A percentile compares a stretch with the other conserved stretches of the same genome.
phyloP scores from a whole-genome alignment of 2,888 invertebrate species.

The Incurvaria masculella region DNA sequence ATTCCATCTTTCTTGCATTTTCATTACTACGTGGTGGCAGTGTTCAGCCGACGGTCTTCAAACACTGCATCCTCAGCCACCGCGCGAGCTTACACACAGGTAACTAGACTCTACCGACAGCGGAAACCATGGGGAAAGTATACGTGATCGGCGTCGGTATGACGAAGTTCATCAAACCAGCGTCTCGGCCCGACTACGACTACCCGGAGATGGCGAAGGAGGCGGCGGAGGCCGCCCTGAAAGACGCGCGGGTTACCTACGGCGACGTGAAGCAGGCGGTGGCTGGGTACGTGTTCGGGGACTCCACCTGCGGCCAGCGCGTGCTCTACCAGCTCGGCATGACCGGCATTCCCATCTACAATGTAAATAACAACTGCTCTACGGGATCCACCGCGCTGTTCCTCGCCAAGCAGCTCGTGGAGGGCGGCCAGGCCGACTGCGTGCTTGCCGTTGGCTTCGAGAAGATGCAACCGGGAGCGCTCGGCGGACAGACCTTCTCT shows the following conservation, averaged over 20 bases:
- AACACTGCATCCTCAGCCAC: slow-evolving; percentile 24
- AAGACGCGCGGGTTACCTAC: slow-evolving; percentile 77
- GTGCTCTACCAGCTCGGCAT: slow-evolving; percentile 92
- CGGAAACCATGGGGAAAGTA: slow-evolving; percentile 47
- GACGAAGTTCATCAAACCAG: slow-evolving; percentile 98
- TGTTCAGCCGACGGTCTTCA: neutral
- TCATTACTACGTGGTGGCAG: neutral
- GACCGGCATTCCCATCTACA: slow-evolving; percentile 96
- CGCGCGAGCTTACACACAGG: slow-evolving; percentile 10
- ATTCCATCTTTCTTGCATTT: too few relatives aligned
- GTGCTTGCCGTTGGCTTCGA: slow-evolving; percentile 95
- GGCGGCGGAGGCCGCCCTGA: slow-evolving; percentile 82
- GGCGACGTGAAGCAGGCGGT: slow-evolving; percentile 83
- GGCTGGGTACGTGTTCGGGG: slow-evolving; percentile 93
- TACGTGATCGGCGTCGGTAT: slow-evolving; percentile 96
- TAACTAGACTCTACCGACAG: slow-evolving; percentile 9
- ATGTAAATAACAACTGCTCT: slow-evolving; percentile 98
- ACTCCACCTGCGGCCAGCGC: slow-evolving; percentile 94
- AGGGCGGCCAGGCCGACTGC: slow-evolving; percentile 83
- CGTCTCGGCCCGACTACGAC: slow-evolving; percentile 87
- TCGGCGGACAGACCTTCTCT: slow-evolving; percentile 66
- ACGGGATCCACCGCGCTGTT: slow-evolving; percentile 93
- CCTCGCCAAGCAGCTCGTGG: slow-evolving; percentile 89
- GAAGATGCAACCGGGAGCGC: slow-evolving; percentile 94
- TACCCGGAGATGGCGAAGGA: slow-evolving; percentile 96